Evolutionary conservation across 2,113 vertebrate species (phyloP).

Genomic region (Stegostoma tigrinum): DNA sequence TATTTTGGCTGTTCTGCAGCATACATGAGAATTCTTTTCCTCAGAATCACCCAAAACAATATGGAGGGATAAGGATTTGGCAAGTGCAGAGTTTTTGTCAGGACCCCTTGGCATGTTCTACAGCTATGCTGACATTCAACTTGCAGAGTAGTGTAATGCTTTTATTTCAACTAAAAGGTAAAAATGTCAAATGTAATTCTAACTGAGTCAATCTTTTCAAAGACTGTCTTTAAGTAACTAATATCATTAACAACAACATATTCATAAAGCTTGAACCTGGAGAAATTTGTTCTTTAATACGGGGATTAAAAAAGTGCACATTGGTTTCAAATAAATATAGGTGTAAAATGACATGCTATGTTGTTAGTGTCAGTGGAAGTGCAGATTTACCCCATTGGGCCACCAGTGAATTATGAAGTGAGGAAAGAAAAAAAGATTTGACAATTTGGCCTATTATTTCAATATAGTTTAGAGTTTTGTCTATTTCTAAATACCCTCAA

Average conservation of each 20-base stretch:
- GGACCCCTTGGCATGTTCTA: too few relatives aligned
- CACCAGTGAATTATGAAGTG: background rate
- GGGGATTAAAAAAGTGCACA: background rate
- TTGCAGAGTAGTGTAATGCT: background rate
- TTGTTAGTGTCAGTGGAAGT: background rate
- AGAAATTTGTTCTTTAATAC: background rate
- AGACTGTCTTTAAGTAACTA: background rate
- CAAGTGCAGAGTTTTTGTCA: background rate
- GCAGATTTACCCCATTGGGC: background rate
- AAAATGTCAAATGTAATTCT: background rate
- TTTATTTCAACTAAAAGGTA: background rate
- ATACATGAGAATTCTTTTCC: background rate
- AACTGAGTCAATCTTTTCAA: background rate
- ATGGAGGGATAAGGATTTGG: background rate
- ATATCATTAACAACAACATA: background rate
- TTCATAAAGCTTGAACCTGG: background rate
- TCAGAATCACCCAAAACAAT: background rate
- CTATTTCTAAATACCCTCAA: too few relatives aligned
- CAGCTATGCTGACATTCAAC: background rate
- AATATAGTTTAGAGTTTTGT: background rate
- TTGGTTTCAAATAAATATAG: too few relatives aligned
- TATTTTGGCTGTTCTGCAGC: background rate
- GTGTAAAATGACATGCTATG: too few relatives aligned
- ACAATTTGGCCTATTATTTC: background rate
- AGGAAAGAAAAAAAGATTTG: background rate